Conservation (phyloP, 2,888 invertebrate genomes). For the Folsomia manolachei region DNA sequence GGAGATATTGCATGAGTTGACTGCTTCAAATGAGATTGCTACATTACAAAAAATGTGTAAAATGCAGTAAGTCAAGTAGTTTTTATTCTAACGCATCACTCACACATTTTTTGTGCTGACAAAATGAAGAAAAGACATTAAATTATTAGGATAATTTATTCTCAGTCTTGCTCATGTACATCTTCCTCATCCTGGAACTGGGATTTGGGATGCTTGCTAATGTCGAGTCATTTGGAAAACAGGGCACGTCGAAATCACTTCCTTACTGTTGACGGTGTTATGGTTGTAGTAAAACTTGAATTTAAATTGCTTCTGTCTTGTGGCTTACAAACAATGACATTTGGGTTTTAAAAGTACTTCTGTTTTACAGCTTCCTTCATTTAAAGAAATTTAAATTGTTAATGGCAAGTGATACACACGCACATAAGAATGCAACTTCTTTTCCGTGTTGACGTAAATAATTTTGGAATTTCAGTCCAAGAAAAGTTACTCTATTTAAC, state of each 20-base stretch:
- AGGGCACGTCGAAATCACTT: background rate
- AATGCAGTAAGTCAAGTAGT: conserved; percentile 1
- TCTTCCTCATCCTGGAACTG: background rate
- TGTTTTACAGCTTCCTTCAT: conserved; percentile 14
- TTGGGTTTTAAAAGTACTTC: background rate
- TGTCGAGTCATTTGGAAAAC: background rate
- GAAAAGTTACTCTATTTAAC: too few relatives aligned
- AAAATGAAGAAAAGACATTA: conserved; percentile 4
- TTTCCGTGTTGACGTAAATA: too few relatives aligned
- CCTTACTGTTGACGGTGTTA: conserved; percentile 1
- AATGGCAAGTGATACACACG: background rate
- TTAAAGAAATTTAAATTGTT: background rate
- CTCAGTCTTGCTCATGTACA: too few relatives aligned
- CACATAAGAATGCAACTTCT: background rate
- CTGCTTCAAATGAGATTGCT: too few relatives aligned
- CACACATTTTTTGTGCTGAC: background rate
- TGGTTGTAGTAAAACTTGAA: background rate
- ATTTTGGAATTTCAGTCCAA: too few relatives aligned
- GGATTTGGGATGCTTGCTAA: background rate
- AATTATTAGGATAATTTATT: conserved; percentile 8
- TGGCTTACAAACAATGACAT: background rate
- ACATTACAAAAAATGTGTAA: background rate
- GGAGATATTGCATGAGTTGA: too few relatives aligned
- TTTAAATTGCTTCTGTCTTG: too few relatives aligned
- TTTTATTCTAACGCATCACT: background rate